Evolutionary conservation across 2,113 vertebrate species (phyloP), one percentile per base, ranked within the genome.

Genomic region (Cairina moschata): DNA sequence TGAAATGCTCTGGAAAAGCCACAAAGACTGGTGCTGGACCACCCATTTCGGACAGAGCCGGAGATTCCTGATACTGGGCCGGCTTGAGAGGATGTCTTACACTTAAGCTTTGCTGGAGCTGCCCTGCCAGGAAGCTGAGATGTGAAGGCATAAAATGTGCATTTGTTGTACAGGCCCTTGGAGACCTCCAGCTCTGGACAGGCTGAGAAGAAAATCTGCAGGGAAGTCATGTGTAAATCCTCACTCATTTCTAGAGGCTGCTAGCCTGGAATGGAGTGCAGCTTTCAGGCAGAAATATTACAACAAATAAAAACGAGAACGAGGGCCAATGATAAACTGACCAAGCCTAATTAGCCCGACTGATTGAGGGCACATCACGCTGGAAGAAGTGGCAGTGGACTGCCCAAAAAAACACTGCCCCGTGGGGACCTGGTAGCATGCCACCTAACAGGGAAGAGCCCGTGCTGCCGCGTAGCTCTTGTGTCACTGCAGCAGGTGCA

Each of bases 1-100:
- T 77, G 83, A 94, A 94, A 87, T 17, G 28, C 44, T 88, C 67
- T 87, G 83, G 62, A 91, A 94, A 89, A 68, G 76, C 66, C 80
- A 66, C 58, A 94, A 88, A 58, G 72, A 66, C 69, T 68, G 56
- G 40, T 90, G 69, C 65, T 68, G 62, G 91, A 81, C 92, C 88
- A 32, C 80, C 29, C 13, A 23, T 40, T 79, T 28, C 68, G 80
- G 77, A 55, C 88, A 92, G 1, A 38, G 8, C 8, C 4, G 23
- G 54, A 90, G 66, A 91, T 54, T 88, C 44, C 44, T 91, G 58
- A 90, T 55, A n/a, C 68, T 60, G 60, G 42, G 82, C 38, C 75
- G 66, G 77, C 80, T 93, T 42, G 62, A 93, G 82, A 90, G 23
- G 23, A 48, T 81, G 65, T 60, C 82, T 59, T 23, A 38, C 58